Evolutionary conservation across 2,113 vertebrate genomes (phyloP).

Genomic region (Illadopsis cleaveri): DNA sequence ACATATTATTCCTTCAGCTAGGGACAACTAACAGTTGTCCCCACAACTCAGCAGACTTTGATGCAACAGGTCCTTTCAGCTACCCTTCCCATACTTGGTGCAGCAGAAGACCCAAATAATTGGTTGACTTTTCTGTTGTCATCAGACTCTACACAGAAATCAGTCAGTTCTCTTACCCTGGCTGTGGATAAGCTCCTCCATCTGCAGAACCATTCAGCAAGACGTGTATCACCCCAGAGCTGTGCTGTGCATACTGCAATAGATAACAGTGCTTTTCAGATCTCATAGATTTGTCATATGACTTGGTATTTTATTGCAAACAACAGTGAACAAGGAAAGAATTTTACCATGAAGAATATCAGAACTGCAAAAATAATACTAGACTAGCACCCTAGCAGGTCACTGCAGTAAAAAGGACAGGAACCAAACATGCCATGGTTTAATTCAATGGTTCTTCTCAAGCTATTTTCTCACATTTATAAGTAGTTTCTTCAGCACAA

Average conservation of each 20-base stretch:
- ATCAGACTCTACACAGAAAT: background rate
- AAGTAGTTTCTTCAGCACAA: background rate
- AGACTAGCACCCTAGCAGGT: background rate
- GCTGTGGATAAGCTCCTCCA: constrained; percentile 70
- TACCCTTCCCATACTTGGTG: background rate
- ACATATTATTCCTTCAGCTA: background rate
- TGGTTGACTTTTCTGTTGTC: background rate
- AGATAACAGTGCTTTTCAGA: background rate
- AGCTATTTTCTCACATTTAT: background rate
- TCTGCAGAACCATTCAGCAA: constrained; percentile 78
- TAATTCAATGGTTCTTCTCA: background rate
- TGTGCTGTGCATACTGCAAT: constrained; percentile 75
- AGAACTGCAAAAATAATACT: background rate
- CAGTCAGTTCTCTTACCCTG: constrained; percentile 67
- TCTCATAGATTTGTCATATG: background rate
- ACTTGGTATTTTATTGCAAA: background rate
- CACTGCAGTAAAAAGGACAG: background rate
- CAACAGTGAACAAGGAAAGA: background rate
- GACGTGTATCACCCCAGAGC: constrained; percentile 71
- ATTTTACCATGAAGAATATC: background rate
- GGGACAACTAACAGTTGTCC: background rate
- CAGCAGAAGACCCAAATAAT: background rate
- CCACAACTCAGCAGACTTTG: background rate
- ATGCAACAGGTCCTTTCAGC: background rate
- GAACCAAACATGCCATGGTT: background rate